Base-by-base conservation (phyloP, 2,797 vertebrate genomes). In the Phrynocephalus vlangalii region DNA sequence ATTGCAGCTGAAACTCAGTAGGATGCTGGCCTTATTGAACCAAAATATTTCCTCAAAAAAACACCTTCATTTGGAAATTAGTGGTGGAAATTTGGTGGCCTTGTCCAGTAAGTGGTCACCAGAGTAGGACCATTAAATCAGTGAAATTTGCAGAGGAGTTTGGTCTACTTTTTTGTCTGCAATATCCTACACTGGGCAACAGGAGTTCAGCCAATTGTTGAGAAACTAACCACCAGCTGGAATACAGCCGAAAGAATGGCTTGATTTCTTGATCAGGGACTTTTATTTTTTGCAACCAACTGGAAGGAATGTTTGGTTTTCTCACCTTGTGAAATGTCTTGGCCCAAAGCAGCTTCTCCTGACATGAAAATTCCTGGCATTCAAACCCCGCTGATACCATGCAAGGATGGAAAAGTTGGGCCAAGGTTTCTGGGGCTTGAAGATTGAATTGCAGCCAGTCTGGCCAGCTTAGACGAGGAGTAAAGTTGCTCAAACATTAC, bases 371-470 rank as follows among this genome's bases (percentile, higher is more conserved):
- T 82, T 88, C 89, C 91, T 88, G 83, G 86, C 90, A 70, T 11
- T 79, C 38, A 73, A 30, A 44, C 82, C 76, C 84, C 90, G 87
- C 76, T 87, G 44, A 11, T 15, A 67, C 81, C n/a, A 83, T 79
- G 79, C 50, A 85, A 79, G 73, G 38, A 73, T 75, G 86, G 50
- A 26, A 75, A 30, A 8, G 24, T 22, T 56, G 90, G n/a, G 90
- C 72, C 89, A 87, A 68, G 80, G 28, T 33, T 86, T 84, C 78
- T 87, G 67, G 50, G 90, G 85, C 79, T 13, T 28, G 71, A 93
- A 93, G 66, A 72, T 82, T 70, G 86, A 91, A 87, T 92, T 93
- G 82, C 88, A 91, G 75, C 60, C 79, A 87, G 81, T 71, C 75
- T 87, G 26, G 82, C 91, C 93, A 81, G 26, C 38, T 67, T 48